phyloP scores from a whole-genome alignment of 2,888 invertebrate genomes.

The Lepidocyrtoides sp. region DNA sequence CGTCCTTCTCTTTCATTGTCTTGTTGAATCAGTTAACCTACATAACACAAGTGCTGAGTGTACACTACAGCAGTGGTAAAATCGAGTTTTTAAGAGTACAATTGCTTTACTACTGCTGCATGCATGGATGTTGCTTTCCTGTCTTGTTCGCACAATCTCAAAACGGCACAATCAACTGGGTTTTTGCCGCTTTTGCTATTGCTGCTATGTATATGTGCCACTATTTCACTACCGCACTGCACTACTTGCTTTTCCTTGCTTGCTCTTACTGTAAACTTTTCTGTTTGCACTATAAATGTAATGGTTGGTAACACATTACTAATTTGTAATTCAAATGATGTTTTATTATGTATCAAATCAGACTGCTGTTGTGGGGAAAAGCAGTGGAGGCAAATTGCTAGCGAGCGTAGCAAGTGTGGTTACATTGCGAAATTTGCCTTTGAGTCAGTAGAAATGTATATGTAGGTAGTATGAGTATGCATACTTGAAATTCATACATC shows the following conservation, averaged over 20 bases:
- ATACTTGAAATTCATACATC: no score
- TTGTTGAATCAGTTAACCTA: constrained; percentile 39
- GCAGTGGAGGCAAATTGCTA: neutral
- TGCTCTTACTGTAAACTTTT: neutral
- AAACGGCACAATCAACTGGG: neutral
- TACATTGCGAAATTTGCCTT: neutral
- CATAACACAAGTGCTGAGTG: neutral
- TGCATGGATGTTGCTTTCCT: constrained; percentile 3
- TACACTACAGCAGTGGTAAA: neutral
- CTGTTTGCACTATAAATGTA: neutral
- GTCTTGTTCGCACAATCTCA: neutral
- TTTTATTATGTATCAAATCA: constrained; percentile 57
- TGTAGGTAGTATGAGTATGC: neutral
- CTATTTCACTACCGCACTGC: constrained; percentile 4
- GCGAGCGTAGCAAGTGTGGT: no score
- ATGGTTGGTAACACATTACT: constrained; percentile 13
- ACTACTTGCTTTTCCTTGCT: neutral
- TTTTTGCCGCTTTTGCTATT: neutral
- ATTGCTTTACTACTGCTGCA: constrained; percentile 6
- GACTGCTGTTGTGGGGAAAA: neutral
- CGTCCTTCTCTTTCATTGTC: constrained; percentile 19
- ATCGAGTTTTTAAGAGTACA: neutral
- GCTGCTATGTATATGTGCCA: no score
- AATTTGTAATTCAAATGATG: constrained; percentile 62
- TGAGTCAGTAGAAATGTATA: no score